Base-by-base conservation (phyloP, 2,113 vertebrate genomes). In the Melanerpes aurifrons region DNA sequence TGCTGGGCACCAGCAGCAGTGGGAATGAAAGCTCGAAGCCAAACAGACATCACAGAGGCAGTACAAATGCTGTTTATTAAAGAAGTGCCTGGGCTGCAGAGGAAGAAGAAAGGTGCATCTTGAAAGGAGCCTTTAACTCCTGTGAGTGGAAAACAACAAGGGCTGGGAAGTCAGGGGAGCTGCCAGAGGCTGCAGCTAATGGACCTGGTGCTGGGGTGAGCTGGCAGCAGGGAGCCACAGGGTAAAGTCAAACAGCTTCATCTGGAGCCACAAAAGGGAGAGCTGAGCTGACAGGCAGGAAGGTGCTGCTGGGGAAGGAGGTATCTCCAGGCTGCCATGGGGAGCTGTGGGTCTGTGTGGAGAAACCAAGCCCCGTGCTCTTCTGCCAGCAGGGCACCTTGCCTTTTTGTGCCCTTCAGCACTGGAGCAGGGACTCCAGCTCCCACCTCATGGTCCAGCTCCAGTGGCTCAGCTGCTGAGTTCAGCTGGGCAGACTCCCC, bases 51-150 rank as follows among this genome's bases (percentile, higher is more conserved):
- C 72, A 80, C 64, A 92, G 87, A 88, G 85, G 61, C 82, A 47
- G 91, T 57, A 74, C 43, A 75, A 92, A 89, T 92, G 70, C 79
- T 88, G 57, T 94, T 91, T 96, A 91, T 92, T 93, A 92, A 87
- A 94, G 93, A 92, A 93, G 82, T 80, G 86, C 69, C 89, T 96
- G 93, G 72, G 83, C 82, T 95, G 85, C 89, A 94, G 91, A 64
- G 82, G 91, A 88, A 94, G 85, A 80, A 89, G 91, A 92, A 92
- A 91, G 87, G 69, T 94, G 82, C 26, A 3, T 68, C 94, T 94
- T 92, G 79, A 94, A 94, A 96, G 87, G 76, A 94, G 72, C 82
- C 73, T 93, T 93, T 94, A 87, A 74, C 18, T 3, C 69, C 72
- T 92, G 20, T 81, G 54, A 95, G 72, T 75, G 69, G 69, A 89